A percentile compares a stretch with the other conserved stretches of the same genome.
phyloP scores from a whole-genome alignment of 1,140 invertebrate genomes.

The Mamestra configurata region DNA sequence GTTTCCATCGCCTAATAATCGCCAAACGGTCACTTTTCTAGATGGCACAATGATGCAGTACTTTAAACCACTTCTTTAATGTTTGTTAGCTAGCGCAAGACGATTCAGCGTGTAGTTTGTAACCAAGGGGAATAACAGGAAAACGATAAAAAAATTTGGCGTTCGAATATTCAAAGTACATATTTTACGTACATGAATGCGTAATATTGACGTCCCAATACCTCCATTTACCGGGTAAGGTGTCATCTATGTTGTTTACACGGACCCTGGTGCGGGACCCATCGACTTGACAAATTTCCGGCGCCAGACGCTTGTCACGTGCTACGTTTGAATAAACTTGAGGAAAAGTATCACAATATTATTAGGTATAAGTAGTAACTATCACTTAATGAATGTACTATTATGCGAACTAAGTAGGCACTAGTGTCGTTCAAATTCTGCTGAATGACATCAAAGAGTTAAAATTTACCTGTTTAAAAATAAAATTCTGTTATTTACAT shows the following conservation, averaged over 20 bases:
- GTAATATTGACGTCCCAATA: not conserved
- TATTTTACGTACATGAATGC: not conserved
- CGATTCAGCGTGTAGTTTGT: too few relatives aligned
- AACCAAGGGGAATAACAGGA: not conserved
- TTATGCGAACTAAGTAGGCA: not conserved
- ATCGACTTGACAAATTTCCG: constrained; percentile 37
- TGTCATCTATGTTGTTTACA: constrained; percentile 22
- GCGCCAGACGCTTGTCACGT: constrained; percentile 24
- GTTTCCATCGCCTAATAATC: too few relatives aligned
- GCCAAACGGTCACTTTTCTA: too few relatives aligned
- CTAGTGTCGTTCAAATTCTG: too few relatives aligned
- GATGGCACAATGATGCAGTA: too few relatives aligned
- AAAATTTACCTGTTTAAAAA: too few relatives aligned
- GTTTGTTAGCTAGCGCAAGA: too few relatives aligned
- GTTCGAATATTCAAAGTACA: not conserved
- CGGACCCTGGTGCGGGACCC: not conserved
- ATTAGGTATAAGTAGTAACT: too few relatives aligned
- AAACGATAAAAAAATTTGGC: not conserved
- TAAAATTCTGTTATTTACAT: too few relatives aligned
- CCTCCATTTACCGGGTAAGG: not conserved
- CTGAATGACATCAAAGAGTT: too few relatives aligned
- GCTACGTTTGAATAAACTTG: not conserved
- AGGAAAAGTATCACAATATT: not conserved
- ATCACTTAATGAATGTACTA: not conserved
- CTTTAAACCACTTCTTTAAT: too few relatives aligned